Evolutionary conservation across 2,113 vertebrate genomes (phyloP), one percentile per base, ranked within the genome.

Genomic region (Chauna torquata): DNA sequence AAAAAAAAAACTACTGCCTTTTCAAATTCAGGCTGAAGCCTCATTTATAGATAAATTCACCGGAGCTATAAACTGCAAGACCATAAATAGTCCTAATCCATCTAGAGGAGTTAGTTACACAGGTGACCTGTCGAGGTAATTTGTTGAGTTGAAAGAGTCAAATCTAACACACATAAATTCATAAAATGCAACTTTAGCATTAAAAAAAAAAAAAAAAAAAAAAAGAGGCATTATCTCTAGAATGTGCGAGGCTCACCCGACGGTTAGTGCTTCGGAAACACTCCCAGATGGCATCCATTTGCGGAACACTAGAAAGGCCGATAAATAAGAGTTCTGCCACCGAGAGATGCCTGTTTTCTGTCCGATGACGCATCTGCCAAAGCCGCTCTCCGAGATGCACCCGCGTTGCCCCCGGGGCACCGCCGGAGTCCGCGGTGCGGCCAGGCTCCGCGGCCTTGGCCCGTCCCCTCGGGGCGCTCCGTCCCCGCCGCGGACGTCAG

Each of bases 61-160:
- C 64, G 12, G 8, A 42, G 64, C 54, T 24, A 2, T 20, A 6
- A 64, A 15, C 68, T 17, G 49, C 28, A 0, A 4, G 62, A 4
- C 61, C 32, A 5, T 27, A 8, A 25, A 13, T 2, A 32, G 61
- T 9, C 68, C 17, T 2, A 3, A 5, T 5, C 32, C 61, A 2
- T 2, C 40, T 1, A 2, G n/a, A 28, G 71, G 27, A 12, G 22
- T 10, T 3, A 5, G 50, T 10, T 30, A 19, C 45, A 12, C 50
- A 14, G 40, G 66, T 30, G 42, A 28, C 65, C 38, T 3, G 12
- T 4, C 52, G 2, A 1, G 54, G 42, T 16, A 19, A 30, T n/a
- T 32, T 12, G 44, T 20, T 18, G 62, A 42, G 47, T 25, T 14
- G 25, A 8, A 25, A 8, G 49, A 47, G 54, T 5, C 59, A 10